A percentile compares a stretch with the other conserved stretches of the same genome.
Conservation (phyloP, 2,113 vertebrate genomes). For the Phasianus colchicus region DNA sequence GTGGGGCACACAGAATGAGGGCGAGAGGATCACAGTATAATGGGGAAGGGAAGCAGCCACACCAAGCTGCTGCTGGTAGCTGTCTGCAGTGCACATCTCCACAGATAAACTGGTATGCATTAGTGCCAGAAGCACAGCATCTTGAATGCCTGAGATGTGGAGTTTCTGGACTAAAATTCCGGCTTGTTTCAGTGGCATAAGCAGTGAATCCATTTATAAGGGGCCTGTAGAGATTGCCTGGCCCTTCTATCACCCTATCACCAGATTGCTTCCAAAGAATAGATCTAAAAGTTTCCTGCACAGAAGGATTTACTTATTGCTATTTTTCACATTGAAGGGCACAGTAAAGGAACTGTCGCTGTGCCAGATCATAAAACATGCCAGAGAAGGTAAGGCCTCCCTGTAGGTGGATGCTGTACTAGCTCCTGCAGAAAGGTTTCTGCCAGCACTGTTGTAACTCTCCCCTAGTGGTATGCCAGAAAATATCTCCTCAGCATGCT, state of each 20-base stretch:
- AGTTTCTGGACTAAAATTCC: background rate
- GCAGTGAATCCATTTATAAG: background rate
- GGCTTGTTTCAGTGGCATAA: background rate
- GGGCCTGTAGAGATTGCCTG: background rate
- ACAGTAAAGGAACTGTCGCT: background rate
- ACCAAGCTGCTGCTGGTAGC: background rate
- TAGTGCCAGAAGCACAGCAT: background rate
- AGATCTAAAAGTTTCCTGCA: background rate
- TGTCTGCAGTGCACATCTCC: background rate
- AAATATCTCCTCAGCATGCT: background rate
- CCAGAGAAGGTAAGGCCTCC: background rate
- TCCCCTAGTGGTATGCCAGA: fast-evolving
- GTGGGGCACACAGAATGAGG: fast-evolving
- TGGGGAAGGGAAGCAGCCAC: background rate
- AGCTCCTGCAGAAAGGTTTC: background rate
- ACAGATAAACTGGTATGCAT: background rate
- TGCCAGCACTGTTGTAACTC: background rate
- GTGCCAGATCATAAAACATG: background rate
- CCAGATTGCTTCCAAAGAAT: background rate
- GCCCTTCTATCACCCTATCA: background rate
- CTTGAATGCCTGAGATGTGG: background rate
- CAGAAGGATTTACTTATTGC: background rate
- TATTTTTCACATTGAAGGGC: background rate
- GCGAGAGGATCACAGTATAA: fast-evolving
- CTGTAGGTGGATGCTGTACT: fast-evolving